phyloP scores from a whole-genome alignment of 1,140 invertebrate species.

The Scaptomyza montana region DNA sequence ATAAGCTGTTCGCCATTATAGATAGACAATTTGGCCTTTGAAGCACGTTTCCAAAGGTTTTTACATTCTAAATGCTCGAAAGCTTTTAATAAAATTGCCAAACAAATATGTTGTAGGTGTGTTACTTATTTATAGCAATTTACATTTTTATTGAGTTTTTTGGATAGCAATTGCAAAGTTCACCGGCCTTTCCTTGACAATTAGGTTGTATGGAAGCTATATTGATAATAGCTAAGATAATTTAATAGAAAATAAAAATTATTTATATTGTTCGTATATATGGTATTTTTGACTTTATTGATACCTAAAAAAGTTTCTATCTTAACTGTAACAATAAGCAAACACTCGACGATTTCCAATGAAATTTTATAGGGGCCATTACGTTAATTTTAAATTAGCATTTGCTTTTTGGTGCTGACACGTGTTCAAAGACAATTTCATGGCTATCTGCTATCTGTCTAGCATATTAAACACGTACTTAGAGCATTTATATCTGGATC shows the following conservation, averaged over 20 bases:
- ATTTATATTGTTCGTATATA: neutral
- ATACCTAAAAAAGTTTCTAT: conserved; percentile 14
- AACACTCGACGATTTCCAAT: conserved; percentile 43
- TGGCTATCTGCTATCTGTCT: conserved; percentile 45
- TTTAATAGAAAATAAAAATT: neutral
- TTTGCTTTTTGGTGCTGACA: conserved; percentile 39
- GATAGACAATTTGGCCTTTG: conserved; percentile 33
- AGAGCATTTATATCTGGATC: conserved; percentile 65
- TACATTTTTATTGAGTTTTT: conserved; percentile 45
- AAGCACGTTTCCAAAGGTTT: conserved; percentile 51
- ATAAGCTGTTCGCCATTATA: conserved; percentile 44
- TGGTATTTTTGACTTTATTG: conserved; percentile 27
- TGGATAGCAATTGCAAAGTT: conserved; percentile 27
- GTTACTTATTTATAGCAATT: conserved; percentile 44
- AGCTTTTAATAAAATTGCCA: conserved; percentile 54
- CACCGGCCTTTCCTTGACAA: neutral
- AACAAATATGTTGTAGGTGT: conserved; percentile 36
- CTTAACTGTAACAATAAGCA: conserved; percentile 6
- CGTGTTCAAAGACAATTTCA: conserved; percentile 47
- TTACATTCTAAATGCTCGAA: conserved; percentile 48
- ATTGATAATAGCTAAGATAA: neutral
- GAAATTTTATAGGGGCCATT: conserved; percentile 35
- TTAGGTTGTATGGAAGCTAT: too few species aligned
- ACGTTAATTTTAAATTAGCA: conserved; percentile 44
- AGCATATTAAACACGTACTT: conserved; percentile 74